A percentile compares a stretch with the other conserved stretches of the same genome.
These are phyloP conservation scores for Gouania willdenowi DNA, from an alignment of 2,797 vertebrate species.

Conservation along the genomic window DNA sequence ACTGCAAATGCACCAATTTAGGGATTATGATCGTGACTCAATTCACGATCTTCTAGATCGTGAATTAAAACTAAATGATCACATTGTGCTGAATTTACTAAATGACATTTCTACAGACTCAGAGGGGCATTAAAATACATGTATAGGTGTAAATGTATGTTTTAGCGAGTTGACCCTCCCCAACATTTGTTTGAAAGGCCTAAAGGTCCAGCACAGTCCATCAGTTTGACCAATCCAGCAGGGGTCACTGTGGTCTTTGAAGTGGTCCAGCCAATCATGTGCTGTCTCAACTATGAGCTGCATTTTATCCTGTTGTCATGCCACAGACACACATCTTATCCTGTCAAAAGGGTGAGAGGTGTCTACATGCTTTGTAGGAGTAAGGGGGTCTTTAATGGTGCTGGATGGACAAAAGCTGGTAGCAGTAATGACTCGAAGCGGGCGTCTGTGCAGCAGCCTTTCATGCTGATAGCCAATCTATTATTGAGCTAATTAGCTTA, in stretches of 20 bases:
- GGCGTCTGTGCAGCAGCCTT: not conserved
- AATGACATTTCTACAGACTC: no score
- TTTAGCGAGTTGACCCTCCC: no score
- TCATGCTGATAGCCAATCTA: constrained; percentile 3
- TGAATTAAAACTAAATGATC: no score
- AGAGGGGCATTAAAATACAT: no score
- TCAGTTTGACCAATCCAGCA: constrained; percentile 67
- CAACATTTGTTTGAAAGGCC: no score
- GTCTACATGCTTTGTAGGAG: not conserved
- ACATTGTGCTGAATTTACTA: no score
- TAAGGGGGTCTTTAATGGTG: constrained; percentile 7
- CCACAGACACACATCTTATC: constrained; percentile 6
- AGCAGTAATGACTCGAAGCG: not conserved
- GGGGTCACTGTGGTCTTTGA: constrained; percentile 76
- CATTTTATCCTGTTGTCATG: constrained; percentile 1
- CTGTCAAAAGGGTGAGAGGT: not conserved
- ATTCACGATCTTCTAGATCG: no score
- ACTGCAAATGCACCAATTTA: no score
- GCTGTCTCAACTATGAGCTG: constrained; percentile 7
- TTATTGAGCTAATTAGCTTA: constrained; percentile 6
- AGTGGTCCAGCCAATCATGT: constrained; percentile 35
- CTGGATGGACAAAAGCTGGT: not conserved
- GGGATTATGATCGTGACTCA: no score
- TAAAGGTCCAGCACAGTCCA: no score
- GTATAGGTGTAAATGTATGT: no score